These are phyloP conservation scores for Tromatobia lineatoria DNA, from an alignment of 2,888 invertebrate species.

Conservation along the genomic window DNA sequence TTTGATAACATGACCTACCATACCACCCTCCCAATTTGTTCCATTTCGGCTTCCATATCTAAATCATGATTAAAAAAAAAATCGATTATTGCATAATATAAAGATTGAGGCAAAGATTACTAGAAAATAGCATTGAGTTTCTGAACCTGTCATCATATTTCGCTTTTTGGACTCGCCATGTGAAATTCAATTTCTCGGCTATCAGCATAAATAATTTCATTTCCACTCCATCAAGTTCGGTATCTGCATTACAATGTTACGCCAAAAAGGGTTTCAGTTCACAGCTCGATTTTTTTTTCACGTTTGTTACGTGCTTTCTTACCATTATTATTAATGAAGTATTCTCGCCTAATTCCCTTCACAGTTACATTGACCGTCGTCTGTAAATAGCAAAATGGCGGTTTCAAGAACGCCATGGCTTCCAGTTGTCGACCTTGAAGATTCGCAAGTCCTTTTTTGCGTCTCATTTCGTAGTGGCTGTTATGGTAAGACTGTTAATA, in stretches of 20 bases:
- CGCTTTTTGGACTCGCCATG: constrained; percentile 77
- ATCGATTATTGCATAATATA: neutral
- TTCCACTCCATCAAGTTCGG: constrained; percentile 79
- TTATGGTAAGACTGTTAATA: neutral
- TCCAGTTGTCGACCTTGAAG: constrained; percentile 75
- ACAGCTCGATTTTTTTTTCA: neutral
- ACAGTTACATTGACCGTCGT: constrained; percentile 73
- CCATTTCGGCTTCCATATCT: constrained; percentile 77
- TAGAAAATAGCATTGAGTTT: constrained; percentile 6
- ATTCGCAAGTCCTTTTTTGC: constrained; percentile 69
- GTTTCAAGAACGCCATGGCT: constrained; percentile 74
- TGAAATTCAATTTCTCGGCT: constrained; percentile 80
- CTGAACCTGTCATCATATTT: constrained; percentile 72
- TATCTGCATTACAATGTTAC: constrained; percentile 64
- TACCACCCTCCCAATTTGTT: constrained; percentile 77
- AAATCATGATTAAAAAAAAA: neutral
- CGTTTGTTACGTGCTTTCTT: neutral
- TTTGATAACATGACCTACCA: constrained; percentile 75
- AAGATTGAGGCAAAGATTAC: too few species aligned
- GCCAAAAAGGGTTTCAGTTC: neutral
- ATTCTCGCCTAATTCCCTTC: constrained; percentile 72
- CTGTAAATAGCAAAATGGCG: constrained; percentile 78
- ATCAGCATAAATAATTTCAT: constrained; percentile 76
- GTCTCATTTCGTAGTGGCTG: constrained; percentile 71
- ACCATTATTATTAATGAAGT: constrained; percentile 75